Conservation (phyloP, 2,797 vertebrate genomes). For the Sparidentex hasta region DNA sequence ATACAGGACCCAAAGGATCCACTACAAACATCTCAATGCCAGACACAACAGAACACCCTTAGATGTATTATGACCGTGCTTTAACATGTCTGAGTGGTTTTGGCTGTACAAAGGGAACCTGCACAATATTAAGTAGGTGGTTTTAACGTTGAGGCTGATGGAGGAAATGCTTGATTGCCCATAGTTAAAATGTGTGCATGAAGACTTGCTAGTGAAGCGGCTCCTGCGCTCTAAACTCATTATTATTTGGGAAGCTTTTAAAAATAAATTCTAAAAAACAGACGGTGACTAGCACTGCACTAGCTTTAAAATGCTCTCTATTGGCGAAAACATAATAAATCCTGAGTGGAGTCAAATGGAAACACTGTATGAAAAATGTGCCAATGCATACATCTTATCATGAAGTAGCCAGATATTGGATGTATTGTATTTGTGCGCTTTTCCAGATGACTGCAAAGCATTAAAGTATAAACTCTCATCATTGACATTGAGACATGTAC, state of each 20-base stretch:
- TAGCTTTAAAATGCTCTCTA: neutral
- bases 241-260: constrained; percentile 22
- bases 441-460: constrained; percentile 15
- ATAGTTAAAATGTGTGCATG: constrained; percentile 12
- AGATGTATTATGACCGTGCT: no score
- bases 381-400: neutral
- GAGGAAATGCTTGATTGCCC: constrained; percentile 21
- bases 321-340: neutral
- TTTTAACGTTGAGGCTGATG: no score
- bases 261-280: constrained; percentile 28
- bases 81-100: neutral
- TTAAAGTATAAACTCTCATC: constrained; percentile 37
- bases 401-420: constrained; percentile 1
- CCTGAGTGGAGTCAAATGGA: constrained; percentile 14
- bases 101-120: no score
- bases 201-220: constrained; percentile 12
- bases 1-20: no score
- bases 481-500: constrained; percentile 20
- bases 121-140: no score
- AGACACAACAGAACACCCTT: no score
- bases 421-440: constrained; percentile 24
- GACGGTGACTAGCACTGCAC: neutral
- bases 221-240: constrained; percentile 7
- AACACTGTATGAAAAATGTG: neutral
- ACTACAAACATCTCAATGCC: no score